Percentiles rank a stretch among this genome's conserved stretches.
Evolutionary conservation across 2,113 vertebrate species (phyloP).

Genomic region (Columba janthina): DNA sequence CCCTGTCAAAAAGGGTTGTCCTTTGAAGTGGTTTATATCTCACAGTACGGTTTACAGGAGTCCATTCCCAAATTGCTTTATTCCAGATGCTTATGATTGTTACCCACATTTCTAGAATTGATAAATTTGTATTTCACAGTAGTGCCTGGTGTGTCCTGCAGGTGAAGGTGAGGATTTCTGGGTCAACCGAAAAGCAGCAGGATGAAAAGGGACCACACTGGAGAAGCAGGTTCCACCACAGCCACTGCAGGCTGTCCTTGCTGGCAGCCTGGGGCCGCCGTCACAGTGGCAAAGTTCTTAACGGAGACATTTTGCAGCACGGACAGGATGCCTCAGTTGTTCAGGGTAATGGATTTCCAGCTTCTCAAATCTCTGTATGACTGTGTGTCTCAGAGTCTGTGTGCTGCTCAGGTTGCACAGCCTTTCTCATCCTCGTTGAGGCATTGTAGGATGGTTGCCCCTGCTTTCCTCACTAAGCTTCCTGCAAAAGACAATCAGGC

Average conservation of each 20-base stretch:
- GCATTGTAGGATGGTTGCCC: neutral
- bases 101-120: fast-evolving
- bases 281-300: neutral
- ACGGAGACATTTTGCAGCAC: neutral
- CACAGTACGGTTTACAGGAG: neutral
- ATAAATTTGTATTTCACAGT: neutral
- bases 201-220: neutral
- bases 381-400: neutral
- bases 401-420: neutral
- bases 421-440: neutral
- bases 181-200: neutral
- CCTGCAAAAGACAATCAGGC: neutral
- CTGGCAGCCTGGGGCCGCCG: neutral
- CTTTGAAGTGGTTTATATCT: neutral
- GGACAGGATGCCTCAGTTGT: neutral
- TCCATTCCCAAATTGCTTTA: neutral
- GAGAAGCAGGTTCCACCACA: neutral
- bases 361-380: neutral
- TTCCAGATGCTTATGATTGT: neutral
- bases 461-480: neutral
- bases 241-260: neutral
- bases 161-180: neutral
- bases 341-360: neutral
- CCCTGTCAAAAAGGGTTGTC: neutral
- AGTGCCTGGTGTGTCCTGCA: neutral